Percentiles rank a stretch among this genome's conserved stretches.
Evolutionary conservation across 1,140 invertebrate genomes (phyloP).

Genomic region (Pentalonia nigronervosa): DNA sequence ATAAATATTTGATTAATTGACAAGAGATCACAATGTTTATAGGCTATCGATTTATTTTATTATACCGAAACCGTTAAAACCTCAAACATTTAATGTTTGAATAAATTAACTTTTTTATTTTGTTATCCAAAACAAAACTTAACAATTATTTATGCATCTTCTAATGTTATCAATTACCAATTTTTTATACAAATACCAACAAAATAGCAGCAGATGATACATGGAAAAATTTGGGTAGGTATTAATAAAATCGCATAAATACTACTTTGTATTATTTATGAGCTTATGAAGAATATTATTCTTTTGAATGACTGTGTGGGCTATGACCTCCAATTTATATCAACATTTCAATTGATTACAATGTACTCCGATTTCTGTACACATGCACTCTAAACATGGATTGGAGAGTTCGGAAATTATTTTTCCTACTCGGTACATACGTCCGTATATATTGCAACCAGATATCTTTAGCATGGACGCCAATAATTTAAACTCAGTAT

Average conservation of each 20-base stretch:
- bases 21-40: slow-evolving; percentile 48
- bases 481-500: slow-evolving; percentile 62
- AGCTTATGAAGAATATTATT: not conserved
- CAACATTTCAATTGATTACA: slow-evolving; percentile 66
- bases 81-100: not conserved
- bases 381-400: slow-evolving; percentile 83
- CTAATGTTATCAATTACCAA: not conserved
- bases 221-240: not conserved
- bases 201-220: not conserved
- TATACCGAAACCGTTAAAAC: not conserved
- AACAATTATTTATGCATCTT: not conserved
- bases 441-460: slow-evolving; percentile 90
- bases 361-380: slow-evolving; percentile 86
- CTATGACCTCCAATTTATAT: not conserved
- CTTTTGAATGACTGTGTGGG: not conserved
- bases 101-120: not conserved
- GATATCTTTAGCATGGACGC: slow-evolving; percentile 76
- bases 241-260: not conserved
- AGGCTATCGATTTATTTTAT: slow-evolving; percentile 20
- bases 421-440: slow-evolving; percentile 84
- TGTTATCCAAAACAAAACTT: not conserved
- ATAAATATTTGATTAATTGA: slow-evolving; percentile 41
- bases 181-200: not conserved
- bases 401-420: slow-evolving; percentile 85
- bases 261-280: not conserved